Base-by-base conservation (phyloP, 2,113 vertebrate genomes). In the Apaloderma vittatum region DNA sequence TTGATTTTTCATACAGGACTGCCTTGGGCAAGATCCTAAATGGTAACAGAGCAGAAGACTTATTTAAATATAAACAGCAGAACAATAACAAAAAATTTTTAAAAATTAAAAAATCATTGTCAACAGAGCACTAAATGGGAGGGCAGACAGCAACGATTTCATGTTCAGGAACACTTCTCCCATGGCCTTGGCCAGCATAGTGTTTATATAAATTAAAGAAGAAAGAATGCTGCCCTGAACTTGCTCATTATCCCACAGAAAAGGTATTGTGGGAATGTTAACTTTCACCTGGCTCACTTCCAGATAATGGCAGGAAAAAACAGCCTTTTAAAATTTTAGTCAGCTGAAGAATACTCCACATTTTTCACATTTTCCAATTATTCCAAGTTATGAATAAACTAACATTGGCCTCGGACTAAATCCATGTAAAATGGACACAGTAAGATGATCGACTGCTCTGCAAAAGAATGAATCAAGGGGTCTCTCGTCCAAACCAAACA, bases 181-280 rank as follows among this genome's bases (percentile, higher is more conserved):
- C 63, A 62, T 49, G 83, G 88, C 73, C 83, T 76, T 81, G 83
- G 94, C 76, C 80, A 87, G 88, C 36, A 77, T 9, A 21, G 21
- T 27, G 89, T 97, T 97, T 96, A 94, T 23, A 49, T 30, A 95
- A 93, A 55, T 29, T 19, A 63, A 90, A 86, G 89, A 91, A 96
- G 89, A 91, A 96, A 88, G 95, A 97, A 91, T 78, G 82, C 17
- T 93, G 88, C 80, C 90, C 79, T 88, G 46, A 86, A 93, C 88
- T 83, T 74, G 92, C 72, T 86, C 59, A 77, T 96, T 86, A 94
- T 88, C 86, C 88, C 91, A 83, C 73, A 92, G 90, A 93, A 94
- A 95, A 97, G 94, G 83, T 96, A 95, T 92, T 96, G 92, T 94
- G 96, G 92, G 95, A 97, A 95, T 96, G 95, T 84, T 92, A 88